Conservation (phyloP, 1,140 invertebrate genomes). For the Brachionus angularis region DNA sequence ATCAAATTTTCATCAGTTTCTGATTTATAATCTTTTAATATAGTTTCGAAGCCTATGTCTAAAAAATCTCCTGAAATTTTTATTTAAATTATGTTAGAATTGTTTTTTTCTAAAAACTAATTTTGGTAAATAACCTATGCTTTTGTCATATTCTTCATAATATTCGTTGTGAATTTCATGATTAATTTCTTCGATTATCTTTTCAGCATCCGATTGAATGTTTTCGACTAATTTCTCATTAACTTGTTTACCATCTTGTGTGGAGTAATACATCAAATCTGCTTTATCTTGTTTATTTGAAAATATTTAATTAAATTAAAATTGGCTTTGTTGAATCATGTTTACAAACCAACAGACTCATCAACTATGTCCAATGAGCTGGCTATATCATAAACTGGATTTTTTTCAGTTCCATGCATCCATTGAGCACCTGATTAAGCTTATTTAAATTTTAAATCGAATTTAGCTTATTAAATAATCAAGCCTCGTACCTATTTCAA, state of each 20-base stretch:
- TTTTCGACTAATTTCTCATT: not conserved
- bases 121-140: no score
- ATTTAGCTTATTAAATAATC: no score
- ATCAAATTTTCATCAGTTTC: not conserved
- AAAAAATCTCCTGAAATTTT: not conserved
- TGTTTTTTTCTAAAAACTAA: no score
- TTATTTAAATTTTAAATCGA: no score
- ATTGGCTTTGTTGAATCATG: not conserved
- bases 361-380: not conserved
- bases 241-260: conserved; percentile 22
- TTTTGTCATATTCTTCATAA: no score
- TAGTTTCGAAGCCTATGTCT: not conserved
- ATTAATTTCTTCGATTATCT: not conserved
- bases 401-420: conserved; percentile 42
- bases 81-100: not conserved
- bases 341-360: not conserved
- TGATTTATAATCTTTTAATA: not conserved
- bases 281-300: conserved; percentile 1
- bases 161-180: not conserved
- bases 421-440: conserved; percentile 44
- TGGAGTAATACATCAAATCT: conserved; percentile 9
- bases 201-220: not conserved
- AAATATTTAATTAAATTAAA: not conserved
- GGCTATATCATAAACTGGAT: conserved; percentile 42
- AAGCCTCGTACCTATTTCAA: conserved; percentile 41